phyloP scores from a whole-genome alignment of 2,797 vertebrate genomes.

The Malurus splendens region DNA sequence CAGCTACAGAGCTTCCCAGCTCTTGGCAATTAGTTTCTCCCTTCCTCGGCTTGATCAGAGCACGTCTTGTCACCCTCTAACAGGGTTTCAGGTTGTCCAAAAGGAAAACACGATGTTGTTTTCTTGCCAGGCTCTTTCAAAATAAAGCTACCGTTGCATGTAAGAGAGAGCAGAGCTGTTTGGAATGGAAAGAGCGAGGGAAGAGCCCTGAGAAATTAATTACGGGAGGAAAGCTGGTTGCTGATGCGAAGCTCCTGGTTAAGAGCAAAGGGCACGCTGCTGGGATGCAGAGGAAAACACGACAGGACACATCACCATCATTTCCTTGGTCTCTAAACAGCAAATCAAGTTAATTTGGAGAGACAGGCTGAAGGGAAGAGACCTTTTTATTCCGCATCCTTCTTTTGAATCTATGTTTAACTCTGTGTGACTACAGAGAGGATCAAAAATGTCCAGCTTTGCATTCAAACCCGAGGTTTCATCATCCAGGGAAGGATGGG shows the following conservation, averaged over 20 bases:
- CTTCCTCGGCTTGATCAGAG: background rate
- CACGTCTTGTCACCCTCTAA: background rate
- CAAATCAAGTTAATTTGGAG: background rate
- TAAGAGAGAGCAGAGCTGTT: background rate
- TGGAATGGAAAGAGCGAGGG: background rate
- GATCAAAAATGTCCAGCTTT: background rate
- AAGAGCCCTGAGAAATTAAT: background rate
- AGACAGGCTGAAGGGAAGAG: slow-evolving; percentile 22
- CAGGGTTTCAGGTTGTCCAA: background rate
- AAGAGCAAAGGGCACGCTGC: background rate
- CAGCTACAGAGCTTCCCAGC: background rate
- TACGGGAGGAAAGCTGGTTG: background rate
- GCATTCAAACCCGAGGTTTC: background rate
- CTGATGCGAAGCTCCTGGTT: background rate
- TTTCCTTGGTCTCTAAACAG: background rate
- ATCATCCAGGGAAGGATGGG: background rate
- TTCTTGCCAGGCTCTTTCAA: background rate
- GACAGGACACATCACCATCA: slow-evolving; percentile 9
- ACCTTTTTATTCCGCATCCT: background rate
- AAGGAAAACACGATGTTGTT: background rate
- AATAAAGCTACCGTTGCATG: background rate
- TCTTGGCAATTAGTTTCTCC: background rate
- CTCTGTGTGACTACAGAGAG: background rate
- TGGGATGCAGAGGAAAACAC: background rate
- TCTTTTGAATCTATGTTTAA: background rate